A percentile compares a stretch with the other conserved stretches of the same genome.
Conservation (phyloP, 2,888 invertebrate genomes). For the Laspeyria flexula region DNA sequence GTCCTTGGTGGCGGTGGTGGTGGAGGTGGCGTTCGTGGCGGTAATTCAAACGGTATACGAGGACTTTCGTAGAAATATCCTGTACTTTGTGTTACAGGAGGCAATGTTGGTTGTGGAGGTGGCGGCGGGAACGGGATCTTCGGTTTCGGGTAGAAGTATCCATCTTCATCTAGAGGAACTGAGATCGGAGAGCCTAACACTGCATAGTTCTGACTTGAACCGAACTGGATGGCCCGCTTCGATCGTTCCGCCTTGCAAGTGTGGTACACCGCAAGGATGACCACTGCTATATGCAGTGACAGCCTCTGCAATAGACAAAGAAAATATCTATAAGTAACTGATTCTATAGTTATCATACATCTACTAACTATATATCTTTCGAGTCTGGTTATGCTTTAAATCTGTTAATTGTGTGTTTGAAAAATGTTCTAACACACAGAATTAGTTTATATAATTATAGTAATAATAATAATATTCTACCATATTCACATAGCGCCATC, state of each 20-base stretch:
- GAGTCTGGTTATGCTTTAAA: too few relatives aligned
- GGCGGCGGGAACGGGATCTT: conserved; percentile 75
- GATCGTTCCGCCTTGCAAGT: conserved; percentile 69
- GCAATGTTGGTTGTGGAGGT: conserved; percentile 38
- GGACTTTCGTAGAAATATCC: conserved; percentile 49
- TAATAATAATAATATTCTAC: too few relatives aligned
- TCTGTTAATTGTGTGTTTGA: too few relatives aligned
- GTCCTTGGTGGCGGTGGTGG: conserved; percentile 25
- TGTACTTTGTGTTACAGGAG: conserved; percentile 26
- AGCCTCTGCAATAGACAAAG: conserved; percentile 71
- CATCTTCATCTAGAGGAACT: conserved; percentile 74
- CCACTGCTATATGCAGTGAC: conserved; percentile 78
- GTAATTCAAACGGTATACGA: conserved; percentile 45
- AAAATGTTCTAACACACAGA: too few relatives aligned
- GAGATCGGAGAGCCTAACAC: conserved; percentile 71
- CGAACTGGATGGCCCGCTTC: conserved; percentile 66
- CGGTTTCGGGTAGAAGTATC: conserved; percentile 80
- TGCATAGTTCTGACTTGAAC: conserved; percentile 73
- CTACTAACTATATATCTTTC: conserved; percentile 5
- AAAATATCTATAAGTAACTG: neutral
- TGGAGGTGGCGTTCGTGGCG: conserved; percentile 12
- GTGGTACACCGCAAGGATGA: conserved; percentile 74
- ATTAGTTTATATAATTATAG: too few relatives aligned
- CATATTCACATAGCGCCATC: too few relatives aligned
- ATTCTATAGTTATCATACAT: neutral